Evolutionary conservation across 1,140 invertebrate genomes (phyloP), one percentile per base, ranked within the genome.

Genomic region (Mycetomoellerius zeteki): DNA sequence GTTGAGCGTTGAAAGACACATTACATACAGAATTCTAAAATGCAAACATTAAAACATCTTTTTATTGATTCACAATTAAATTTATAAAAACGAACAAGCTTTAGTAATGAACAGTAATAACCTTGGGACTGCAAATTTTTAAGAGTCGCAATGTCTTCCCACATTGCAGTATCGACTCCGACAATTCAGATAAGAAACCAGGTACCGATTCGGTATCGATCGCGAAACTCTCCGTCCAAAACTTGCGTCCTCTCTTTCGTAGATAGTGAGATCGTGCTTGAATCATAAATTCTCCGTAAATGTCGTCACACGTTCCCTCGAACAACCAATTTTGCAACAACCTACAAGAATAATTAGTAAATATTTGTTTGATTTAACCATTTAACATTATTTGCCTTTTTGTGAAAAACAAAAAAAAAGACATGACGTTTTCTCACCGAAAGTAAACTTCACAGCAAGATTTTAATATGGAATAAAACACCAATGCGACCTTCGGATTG

Each of bases 291-390:
- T 97, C 96, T 75, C 96, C 95, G 69, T 96, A 96, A 72, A 94
- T 86, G 87, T 97, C 96, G 21, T 96, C 95, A 52, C 96, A 94
- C 78, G 96, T 95, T 1, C 96, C 96, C 92, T 97, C 96, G 81
- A 97, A 97, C 88, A 97, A 96, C 95, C 96, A 97, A 85, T 96
- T 94, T 90, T 97, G 95, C n/a, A 97, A 95, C 84, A 97, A 96
- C 87, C 96, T 96, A 80, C 1, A 94, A 62, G 24, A n/a, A 43
- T 47, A 19, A 56, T 33, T n/a, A 21, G 14, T 30, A 33, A 24
- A 62, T 52, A 67, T 67, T 67, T 24, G 0, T 37, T 7, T 12
- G n/a, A 64, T 16, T 8, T 56, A 65, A 24, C 0, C 14, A 64
- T 16, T 8, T 56, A 65, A 24, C 0, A 14, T 64, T 85, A 10